phyloP scores from a whole-genome alignment of 2,888 invertebrate species.

The Nomada ruficornis region DNA sequence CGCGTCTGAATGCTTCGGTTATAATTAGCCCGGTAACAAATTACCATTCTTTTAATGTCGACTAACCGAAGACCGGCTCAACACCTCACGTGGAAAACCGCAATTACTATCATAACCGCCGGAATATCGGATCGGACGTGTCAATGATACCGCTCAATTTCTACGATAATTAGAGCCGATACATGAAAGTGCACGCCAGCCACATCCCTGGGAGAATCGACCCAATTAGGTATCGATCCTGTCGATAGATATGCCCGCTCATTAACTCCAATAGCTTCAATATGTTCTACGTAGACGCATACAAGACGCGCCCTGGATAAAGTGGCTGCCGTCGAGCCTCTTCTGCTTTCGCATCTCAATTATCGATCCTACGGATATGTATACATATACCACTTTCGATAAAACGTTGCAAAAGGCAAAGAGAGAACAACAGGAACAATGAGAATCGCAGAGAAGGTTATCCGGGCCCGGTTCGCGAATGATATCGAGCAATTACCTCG shows the following conservation, averaged over 20 bases:
- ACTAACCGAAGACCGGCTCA: conserved; percentile 42
- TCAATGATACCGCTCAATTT: conserved; percentile 67
- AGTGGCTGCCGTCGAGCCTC: conserved; percentile 12
- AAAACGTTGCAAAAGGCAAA: not conserved
- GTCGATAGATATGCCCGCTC: conserved; percentile 62
- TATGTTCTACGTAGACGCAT: conserved; percentile 40
- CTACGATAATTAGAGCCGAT: conserved; percentile 69
- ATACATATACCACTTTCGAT: too few relatives aligned
- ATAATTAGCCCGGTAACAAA: conserved; percentile 54
- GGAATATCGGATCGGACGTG: conserved; percentile 56
- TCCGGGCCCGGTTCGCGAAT: conserved; percentile 15
- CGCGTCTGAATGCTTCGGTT: conserved; percentile 38
- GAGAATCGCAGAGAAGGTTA: conserved; percentile 21
- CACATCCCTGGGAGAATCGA: conserved; percentile 60
- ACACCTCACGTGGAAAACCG: conserved; percentile 56
- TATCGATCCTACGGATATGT: conserved; percentile 55
- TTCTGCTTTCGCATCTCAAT: conserved; percentile 58
- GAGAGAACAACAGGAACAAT: conserved; percentile 15
- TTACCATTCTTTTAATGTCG: conserved; percentile 32
- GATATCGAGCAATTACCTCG: conserved; percentile 73
- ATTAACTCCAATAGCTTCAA: conserved; percentile 61
- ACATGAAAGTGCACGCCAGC: conserved; percentile 51
- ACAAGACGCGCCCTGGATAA: conserved; percentile 59
- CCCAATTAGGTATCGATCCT: conserved; percentile 70
- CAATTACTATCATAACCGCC: conserved; percentile 48